A percentile compares a stretch with the other conserved stretches of the same genome.
phyloP scores from a whole-genome alignment of 2,113 vertebrate species.

The Pongo abelii region DNA sequence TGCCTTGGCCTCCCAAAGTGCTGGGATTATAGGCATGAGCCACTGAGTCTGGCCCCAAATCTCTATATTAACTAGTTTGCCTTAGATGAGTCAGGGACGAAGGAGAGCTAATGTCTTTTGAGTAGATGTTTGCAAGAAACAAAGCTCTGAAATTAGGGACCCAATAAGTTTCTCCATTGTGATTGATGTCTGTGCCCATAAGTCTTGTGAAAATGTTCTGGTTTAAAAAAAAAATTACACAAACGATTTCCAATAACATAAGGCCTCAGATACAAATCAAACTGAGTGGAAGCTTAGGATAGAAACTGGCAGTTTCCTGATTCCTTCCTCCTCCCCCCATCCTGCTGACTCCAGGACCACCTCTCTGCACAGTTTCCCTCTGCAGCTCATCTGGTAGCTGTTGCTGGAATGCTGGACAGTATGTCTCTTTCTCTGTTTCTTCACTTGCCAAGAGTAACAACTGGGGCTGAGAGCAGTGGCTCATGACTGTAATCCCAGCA shows the following conservation, averaged over 20 bases:
- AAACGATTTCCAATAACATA: background rate
- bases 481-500: too few relatives aligned
- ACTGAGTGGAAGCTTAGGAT: background rate
- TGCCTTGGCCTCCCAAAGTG: too few relatives aligned
- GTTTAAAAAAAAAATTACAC: background rate
- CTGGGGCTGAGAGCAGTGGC: too few relatives aligned
- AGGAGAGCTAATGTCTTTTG: background rate
- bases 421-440: background rate
- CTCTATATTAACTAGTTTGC: background rate
- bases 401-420: fast-evolving
- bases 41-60: background rate
- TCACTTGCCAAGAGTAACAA: background rate
- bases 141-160: background rate
- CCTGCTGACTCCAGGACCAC: fast-evolving
- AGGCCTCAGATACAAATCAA: background rate
- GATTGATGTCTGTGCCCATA: too few relatives aligned
- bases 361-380: background rate
- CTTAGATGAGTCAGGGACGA: background rate
- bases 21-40: too few relatives aligned
- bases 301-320: background rate
- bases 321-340: fast-evolving
- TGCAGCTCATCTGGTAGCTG: fast-evolving
- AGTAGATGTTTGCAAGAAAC: background rate
- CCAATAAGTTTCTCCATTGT: background rate
- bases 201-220: background rate